phyloP scores from a whole-genome alignment of 1,140 invertebrate species.

The Ooceraea biroi region DNA sequence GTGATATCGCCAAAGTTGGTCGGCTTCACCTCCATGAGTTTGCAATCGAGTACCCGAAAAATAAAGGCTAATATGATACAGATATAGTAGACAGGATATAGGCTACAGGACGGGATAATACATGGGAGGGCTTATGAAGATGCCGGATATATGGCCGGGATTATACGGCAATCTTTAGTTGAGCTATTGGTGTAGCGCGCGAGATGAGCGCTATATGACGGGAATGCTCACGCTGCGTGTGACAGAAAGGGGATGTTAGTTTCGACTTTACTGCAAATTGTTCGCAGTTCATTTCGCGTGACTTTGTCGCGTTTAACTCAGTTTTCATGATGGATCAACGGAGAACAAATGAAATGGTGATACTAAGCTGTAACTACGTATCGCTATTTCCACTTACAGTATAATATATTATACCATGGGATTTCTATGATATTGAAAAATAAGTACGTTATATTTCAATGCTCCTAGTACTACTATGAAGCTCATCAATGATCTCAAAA shows the following conservation, averaged over 20 bases:
- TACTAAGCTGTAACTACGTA: neutral
- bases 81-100: constrained; percentile 41
- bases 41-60: constrained; percentile 56
- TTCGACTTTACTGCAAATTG: constrained; percentile 37
- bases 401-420: too few species aligned
- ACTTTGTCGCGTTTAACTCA: neutral
- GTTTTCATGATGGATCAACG: neutral
- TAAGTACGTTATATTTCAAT: too few species aligned
- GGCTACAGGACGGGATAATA: constrained; percentile 43
- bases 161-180: constrained; percentile 25
- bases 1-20: constrained; percentile 41
- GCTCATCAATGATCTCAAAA: too few species aligned
- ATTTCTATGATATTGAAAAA: too few species aligned
- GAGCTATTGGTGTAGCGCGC: constrained; percentile 7
- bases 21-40: constrained; percentile 56
- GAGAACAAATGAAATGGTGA: neutral
- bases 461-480: too few species aligned
- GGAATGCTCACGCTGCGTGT: constrained; percentile 8
- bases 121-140: constrained; percentile 57
- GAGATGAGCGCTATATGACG: neutral
- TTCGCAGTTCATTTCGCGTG: constrained; percentile 6
- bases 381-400: neutral
- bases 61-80: constrained; percentile 64
- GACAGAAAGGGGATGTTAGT: constrained; percentile 16
- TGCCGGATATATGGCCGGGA: constrained; percentile 45